phyloP scores from a whole-genome alignment of 2,888 invertebrate species.

The Acanthoscelides obtectus region DNA sequence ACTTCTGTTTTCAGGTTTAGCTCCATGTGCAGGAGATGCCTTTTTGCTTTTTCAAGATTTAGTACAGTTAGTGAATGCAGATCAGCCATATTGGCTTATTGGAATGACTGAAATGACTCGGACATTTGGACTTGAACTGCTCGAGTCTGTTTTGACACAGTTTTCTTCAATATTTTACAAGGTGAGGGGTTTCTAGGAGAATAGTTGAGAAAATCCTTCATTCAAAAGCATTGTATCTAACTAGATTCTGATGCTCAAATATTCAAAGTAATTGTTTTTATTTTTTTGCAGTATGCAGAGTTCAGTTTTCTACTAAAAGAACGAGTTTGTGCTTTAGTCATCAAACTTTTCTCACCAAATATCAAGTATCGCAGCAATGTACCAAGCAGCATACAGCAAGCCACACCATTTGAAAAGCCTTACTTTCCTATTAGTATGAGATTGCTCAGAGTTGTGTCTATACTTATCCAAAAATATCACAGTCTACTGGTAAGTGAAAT shows the following conservation, averaged over 20 bases:
- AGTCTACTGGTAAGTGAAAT: slow-evolving; percentile 66
- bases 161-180: slow-evolving; percentile 82
- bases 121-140: slow-evolving; percentile 90
- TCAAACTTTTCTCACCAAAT: slow-evolving; percentile 96
- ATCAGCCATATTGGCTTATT: slow-evolving; percentile 91
- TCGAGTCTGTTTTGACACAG: slow-evolving; percentile 88
- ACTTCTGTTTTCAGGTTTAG: slow-evolving; percentile 51
- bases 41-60: slow-evolving; percentile 96
- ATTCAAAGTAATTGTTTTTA: not conserved
- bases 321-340: slow-evolving; percentile 96
- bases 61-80: slow-evolving; percentile 93
- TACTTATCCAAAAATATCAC: slow-evolving; percentile 92
- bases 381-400: slow-evolving; percentile 58
- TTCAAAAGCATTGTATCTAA: slow-evolving; percentile 1
- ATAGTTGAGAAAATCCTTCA: not conserved
- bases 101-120: slow-evolving; percentile 97
- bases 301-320: slow-evolving; percentile 94
- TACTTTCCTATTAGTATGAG: slow-evolving; percentile 97
- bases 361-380: slow-evolving; percentile 77
- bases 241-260: too few relatives aligned
- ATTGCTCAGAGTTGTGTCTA: slow-evolving; percentile 84
- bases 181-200: slow-evolving; percentile 76
- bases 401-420: slow-evolving; percentile 76
- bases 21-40: slow-evolving; percentile 89
- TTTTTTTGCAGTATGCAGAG: slow-evolving; percentile 74